phyloP scores from a whole-genome alignment of 2,888 invertebrate genomes.

The Ophion obscuratus region DNA sequence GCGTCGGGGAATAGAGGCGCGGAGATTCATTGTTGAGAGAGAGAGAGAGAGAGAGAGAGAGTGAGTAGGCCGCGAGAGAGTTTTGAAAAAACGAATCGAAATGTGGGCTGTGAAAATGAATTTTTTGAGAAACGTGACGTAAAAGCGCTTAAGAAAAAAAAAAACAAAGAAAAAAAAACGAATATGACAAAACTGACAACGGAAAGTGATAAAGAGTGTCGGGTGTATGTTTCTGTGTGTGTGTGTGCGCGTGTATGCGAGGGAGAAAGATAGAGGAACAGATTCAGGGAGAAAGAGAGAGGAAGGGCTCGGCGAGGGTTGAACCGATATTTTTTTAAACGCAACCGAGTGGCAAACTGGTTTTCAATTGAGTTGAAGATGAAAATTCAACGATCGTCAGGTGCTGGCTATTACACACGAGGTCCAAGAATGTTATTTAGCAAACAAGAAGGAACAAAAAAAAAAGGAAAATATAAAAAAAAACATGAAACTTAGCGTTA shows the following conservation, averaged over 20 bases:
- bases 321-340: conserved; percentile 81
- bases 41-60: conserved; percentile 63
- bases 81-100: conserved; percentile 73
- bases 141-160: conserved; percentile 67
- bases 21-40: conserved; percentile 58
- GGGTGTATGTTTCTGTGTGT: neutral
- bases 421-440: conserved; percentile 84
- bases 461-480: conserved; percentile 18
- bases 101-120: conserved; percentile 82
- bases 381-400: conserved; percentile 77
- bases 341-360: conserved; percentile 72
- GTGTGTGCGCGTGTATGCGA: neutral
- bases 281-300: conserved; percentile 46
- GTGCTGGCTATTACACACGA: conserved; percentile 83
- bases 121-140: conserved; percentile 66
- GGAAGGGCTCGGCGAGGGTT: conserved; percentile 80
- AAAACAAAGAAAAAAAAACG: conserved; percentile 44
- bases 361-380: conserved; percentile 75
- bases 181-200: conserved; percentile 69
- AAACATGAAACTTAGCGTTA: conserved; percentile 77
- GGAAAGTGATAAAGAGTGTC: conserved; percentile 37
- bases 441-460: conserved; percentile 59
- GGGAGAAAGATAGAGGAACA: neutral
- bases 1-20: conserved; percentile 6
- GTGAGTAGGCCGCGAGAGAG: conserved; percentile 52